Base-by-base conservation (phyloP, 2,888 invertebrate species). In the Philereme transversata region DNA sequence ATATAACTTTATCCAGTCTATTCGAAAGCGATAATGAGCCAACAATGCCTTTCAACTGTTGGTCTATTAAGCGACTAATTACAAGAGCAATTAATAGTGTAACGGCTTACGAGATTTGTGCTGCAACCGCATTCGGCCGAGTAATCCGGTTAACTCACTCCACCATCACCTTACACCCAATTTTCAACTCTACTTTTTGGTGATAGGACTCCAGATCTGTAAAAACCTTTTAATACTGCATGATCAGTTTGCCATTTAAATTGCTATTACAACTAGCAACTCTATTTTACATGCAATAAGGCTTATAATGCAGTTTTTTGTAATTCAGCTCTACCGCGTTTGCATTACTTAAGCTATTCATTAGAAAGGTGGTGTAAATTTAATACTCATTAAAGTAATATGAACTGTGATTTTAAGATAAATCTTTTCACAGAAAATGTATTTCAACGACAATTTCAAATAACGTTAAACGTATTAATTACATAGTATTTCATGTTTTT, bases 21-120 rank as follows among this genome's bases (percentile, higher is more conserved):
- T 74, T 69, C 67, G 63, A 69, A 71, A 70, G 65, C 71, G 65
- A 74, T 73, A 71, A 76, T 69, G 68, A 72, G 68, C 61, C 54
- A 71, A 70, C 71, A 73, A 74, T 69, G 64, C 40, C 68, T 61
- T 55, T 69, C 62, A 73, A 70, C 66, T 68, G 56, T 56, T 70
- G 61, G 65, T 64, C 67, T 71, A 72, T 72, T 72, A 72, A 55
- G 58, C 68, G 68, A 67, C 66, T 64, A 70, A 71, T 61, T 70
- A 62, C 67, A 53, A 62, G 51, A 68, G 71, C 65, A 64, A 72
- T 75, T 72, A 71, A 62, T 57, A 51, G 54, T 35, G 50, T 62
- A 63, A 71, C 65, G 60, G 60, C 63, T 62, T 66, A 61, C 51
- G 51, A 61, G 67, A 58, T 69, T 70, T 63, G 65, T 60, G 60